Evolutionary conservation across 2,888 invertebrate genomes (phyloP), one percentile per base, ranked within the genome.

Genomic region (Luffia ferchaultella): DNA sequence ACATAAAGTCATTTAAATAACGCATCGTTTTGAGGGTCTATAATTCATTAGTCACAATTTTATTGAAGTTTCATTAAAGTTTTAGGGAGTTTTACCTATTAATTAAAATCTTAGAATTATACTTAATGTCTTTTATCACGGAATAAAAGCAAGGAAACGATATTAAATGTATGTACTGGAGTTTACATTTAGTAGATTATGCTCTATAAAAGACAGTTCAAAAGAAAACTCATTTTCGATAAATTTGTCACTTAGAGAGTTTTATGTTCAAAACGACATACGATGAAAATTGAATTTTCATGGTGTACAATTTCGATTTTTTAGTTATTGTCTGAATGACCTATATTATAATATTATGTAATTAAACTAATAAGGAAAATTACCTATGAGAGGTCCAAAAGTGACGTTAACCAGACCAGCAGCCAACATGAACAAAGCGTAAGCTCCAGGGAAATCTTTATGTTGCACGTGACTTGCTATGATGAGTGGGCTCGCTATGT

Each of bases 371-470:
- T 30, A 3, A 3, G 12, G 12, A 30, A 12, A 7, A 30, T 30
- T 30, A 85, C 92, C 91, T 51, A 90, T 85, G 42, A 90, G 60
- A 1, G 90, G 90, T 1, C 90, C 88, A 54, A 88, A 82, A 0
- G 85, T 58, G 16, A 91, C 85, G 53, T 88, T 89, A 2, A 89
- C 85, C 20, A 88, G 65, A 1, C 92, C 92, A 60, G 88, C 86
- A 18, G 89, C 80, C 1, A 91, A 85, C 82, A 90, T 88, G 59
- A 86, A 90, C 7, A 92, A 64, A 0, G 92, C 91, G 59, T 91
- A 91, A 0, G 92, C 92, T 0, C 89, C 89, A 1, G 91, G 87
- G 59, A 91, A 92, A 61, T 91, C 88, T 16, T 87, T 78, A 2
- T 73, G 70, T 0, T 84, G 63, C 45, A 90, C 86, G 61, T 90